These are phyloP conservation scores for Epinephelus cyanopodus DNA, from an alignment of 2,113 vertebrate species.

Conservation along the genomic window DNA sequence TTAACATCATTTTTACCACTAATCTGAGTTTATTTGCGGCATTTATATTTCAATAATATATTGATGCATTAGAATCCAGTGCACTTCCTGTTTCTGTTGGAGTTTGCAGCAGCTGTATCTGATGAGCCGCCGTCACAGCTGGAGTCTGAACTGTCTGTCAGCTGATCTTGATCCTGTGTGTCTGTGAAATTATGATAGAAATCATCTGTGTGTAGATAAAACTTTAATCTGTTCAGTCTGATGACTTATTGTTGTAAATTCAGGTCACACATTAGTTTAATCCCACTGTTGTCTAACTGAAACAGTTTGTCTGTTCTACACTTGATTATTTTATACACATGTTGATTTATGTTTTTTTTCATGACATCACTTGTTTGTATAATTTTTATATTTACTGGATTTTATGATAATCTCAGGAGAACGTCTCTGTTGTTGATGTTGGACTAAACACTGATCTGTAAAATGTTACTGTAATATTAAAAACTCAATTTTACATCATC, in stretches of 20 bases:
- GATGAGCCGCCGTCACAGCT: no score
- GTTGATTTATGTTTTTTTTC: not conserved
- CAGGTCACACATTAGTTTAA: not conserved
- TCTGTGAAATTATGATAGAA: not conserved
- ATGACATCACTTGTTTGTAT: not conserved
- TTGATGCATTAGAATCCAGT: no score
- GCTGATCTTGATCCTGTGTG: not conserved
- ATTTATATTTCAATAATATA: no score
- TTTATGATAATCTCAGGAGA: slow-evolving; percentile 52
- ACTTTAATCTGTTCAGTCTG: not conserved
- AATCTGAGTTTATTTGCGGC: no score
- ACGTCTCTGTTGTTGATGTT: slow-evolving; percentile 3
- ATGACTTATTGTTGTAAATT: not conserved
- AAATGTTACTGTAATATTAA: not conserved
- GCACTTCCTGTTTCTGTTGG: no score
- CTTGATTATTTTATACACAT: not conserved
- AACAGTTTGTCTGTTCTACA: not conserved
- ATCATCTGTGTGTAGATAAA: not conserved
- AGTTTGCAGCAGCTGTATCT: no score
- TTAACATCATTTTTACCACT: no score
- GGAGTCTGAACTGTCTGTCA: not conserved
- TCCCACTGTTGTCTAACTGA: not conserved
- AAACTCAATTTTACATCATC: not conserved
- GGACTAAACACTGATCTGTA: slow-evolving; percentile 38
- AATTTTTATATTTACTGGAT: slow-evolving; percentile 25